Evolutionary conservation across 2,888 invertebrate species (phyloP).

Genomic region (Limnephilus marmoratus): DNA sequence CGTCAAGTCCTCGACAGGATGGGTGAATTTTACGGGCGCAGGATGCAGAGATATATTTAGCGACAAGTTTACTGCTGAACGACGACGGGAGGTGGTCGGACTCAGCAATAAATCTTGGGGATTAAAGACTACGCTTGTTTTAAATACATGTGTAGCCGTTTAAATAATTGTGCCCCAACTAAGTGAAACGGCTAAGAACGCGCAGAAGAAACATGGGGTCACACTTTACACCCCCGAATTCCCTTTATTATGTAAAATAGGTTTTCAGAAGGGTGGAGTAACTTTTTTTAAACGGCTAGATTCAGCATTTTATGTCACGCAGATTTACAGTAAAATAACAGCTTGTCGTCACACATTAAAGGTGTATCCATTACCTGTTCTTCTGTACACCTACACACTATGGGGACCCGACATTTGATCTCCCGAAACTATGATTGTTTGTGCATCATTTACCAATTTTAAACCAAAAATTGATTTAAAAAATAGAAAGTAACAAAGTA

Average conservation of each 20-base stretch:
- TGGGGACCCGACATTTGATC: too few relatives aligned
- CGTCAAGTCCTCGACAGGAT: background rate
- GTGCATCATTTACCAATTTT: too few relatives aligned
- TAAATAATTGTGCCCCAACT: background rate
- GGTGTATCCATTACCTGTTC: too few relatives aligned
- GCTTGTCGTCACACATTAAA: background rate
- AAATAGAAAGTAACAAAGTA: too few relatives aligned
- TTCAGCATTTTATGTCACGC: too few relatives aligned
- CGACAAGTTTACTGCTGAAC: slow-evolving; percentile 12
- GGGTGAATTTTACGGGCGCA: slow-evolving; percentile 31
- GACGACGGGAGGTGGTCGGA: background rate
- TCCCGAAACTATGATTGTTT: too few relatives aligned
- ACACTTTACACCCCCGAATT: background rate
- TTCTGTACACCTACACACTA: background rate
- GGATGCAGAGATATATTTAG: slow-evolving; percentile 50
- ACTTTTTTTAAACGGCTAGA: too few relatives aligned
- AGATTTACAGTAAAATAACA: too few relatives aligned
- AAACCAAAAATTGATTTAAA: too few relatives aligned
- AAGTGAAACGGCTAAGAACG: background rate
- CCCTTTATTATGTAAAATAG: background rate
- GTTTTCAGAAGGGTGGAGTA: background rate
- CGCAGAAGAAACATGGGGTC: background rate
- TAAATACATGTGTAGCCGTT: slow-evolving; percentile 8
- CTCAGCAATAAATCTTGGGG: background rate
- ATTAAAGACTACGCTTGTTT: slow-evolving; percentile 14